These are phyloP conservation scores for Parambassis ranga DNA, from an alignment of 2,797 vertebrate species.

Conservation along the genomic window DNA sequence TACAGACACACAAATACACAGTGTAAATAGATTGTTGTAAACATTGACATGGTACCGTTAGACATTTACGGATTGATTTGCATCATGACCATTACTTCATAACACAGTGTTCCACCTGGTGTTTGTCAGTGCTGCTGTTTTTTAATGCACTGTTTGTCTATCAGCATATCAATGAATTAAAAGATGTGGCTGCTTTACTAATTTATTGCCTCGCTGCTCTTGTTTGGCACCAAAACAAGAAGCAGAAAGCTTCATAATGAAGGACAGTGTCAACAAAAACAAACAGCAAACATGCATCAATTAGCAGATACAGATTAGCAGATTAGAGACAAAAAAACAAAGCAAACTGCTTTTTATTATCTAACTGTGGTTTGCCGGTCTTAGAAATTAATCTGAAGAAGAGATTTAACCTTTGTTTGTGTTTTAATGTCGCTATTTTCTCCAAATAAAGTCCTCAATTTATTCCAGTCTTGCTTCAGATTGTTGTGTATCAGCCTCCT, in stretches of 20 bases:
- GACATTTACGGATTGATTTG: not conserved
- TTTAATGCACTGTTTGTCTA: not conserved
- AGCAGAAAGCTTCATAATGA: not conserved
- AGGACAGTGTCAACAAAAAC: not conserved
- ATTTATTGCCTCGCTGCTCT: not conserved
- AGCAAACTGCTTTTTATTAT: not conserved
- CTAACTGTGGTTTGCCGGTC: not conserved
- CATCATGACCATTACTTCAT: not conserved
- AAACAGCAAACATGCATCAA: not conserved
- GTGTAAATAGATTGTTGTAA: too few species aligned
- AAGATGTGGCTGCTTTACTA: not conserved
- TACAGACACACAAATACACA: too few species aligned
- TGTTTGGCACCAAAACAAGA: not conserved
- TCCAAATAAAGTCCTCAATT: not conserved
- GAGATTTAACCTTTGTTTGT: not conserved
- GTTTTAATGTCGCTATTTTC: not conserved
- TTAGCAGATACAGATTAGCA: too few species aligned
- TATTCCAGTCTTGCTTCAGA: not conserved
- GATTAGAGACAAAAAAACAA: fast-evolving
- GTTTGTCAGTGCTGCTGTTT: constrained; percentile 7
- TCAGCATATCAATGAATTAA: constrained; percentile 19
- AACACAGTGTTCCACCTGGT: not conserved
- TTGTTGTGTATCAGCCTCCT: not conserved
- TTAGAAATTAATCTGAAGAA: not conserved
- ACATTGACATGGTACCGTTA: too few species aligned